Conservation (phyloP, 2,888 invertebrate species). For the Sinodicranocentrus sp. region DNA sequence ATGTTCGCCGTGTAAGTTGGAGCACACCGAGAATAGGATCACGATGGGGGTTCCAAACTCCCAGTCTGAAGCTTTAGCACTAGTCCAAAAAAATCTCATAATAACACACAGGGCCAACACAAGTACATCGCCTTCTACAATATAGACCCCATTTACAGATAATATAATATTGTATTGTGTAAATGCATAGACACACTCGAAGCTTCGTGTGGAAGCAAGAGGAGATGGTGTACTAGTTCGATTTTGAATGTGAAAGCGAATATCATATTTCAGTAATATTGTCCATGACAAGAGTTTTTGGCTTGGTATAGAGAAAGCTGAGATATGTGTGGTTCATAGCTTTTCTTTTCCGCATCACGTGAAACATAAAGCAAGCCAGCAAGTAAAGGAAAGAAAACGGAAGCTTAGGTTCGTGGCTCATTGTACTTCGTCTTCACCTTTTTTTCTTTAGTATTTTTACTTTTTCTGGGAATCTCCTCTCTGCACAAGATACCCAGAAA, state of each 20-base stretch:
- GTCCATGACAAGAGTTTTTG: neutral
- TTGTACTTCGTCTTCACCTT: neutral
- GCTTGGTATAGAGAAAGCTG: constrained; percentile 17
- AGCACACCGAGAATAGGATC: constrained; percentile 4
- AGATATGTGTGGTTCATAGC: constrained; percentile 18
- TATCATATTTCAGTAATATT: constrained; percentile 15
- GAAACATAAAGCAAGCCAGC: constrained; percentile 10
- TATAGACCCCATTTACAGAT: too few relatives aligned
- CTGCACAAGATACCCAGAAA: neutral
- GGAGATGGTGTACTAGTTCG: neutral
- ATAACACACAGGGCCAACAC: too few relatives aligned
- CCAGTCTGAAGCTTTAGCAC: neutral
- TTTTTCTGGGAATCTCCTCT: neutral
- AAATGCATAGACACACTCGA: too few relatives aligned
- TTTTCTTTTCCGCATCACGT: constrained; percentile 24
- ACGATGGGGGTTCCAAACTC: constrained; percentile 40
- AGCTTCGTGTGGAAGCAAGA: too few relatives aligned
- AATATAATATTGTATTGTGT: too few relatives aligned
- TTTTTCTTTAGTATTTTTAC: neutral
- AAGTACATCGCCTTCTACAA: too few relatives aligned
- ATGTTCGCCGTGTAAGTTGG: neutral
- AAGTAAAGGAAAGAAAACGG: constrained; percentile 3
- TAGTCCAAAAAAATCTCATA: constrained; percentile 9
- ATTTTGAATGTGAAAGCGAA: constrained; percentile 15
- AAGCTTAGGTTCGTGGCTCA: constrained; percentile 13